Percentiles rank a stretch among this genome's conserved stretches.
phyloP scores from a whole-genome alignment of 2,113 vertebrate genomes.

The Rhinogobius similis region DNA sequence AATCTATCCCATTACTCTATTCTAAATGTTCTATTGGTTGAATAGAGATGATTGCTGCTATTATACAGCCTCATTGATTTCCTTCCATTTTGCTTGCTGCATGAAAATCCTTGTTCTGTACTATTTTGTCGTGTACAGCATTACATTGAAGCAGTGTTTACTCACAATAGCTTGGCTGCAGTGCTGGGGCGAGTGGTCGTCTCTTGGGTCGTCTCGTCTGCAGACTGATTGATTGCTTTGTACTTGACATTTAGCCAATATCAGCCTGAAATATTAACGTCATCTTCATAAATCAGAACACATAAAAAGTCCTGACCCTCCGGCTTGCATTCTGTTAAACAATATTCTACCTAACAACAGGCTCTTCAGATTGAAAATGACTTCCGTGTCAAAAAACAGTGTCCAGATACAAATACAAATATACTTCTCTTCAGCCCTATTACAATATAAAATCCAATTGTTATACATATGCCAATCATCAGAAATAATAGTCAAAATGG shows the following conservation, averaged over 20 bases:
- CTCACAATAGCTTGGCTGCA: neutral
- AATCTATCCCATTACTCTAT: neutral
- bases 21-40: neutral
- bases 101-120: neutral
- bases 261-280: neutral
- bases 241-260: neutral
- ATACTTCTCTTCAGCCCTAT: too few relatives aligned
- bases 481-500: too few relatives aligned
- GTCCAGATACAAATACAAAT: too few relatives aligned
- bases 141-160: neutral
- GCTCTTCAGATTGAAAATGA: neutral
- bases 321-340: neutral
- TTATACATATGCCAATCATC: too few relatives aligned
- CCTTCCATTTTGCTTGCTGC: neutral
- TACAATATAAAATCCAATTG: too few relatives aligned
- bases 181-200: conserved; percentile 5
- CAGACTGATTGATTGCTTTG: neutral
- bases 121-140: neutral
- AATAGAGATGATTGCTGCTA: neutral
- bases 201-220: conserved; percentile 3
- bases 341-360: neutral
- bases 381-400: too few relatives aligned
- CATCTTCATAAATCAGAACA: neutral
- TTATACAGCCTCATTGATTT: neutral
- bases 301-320: neutral